These are phyloP conservation scores for Pachydiplax longipennis DNA, from an alignment of 2,888 invertebrate genomes.

Conservation along the genomic window DNA sequence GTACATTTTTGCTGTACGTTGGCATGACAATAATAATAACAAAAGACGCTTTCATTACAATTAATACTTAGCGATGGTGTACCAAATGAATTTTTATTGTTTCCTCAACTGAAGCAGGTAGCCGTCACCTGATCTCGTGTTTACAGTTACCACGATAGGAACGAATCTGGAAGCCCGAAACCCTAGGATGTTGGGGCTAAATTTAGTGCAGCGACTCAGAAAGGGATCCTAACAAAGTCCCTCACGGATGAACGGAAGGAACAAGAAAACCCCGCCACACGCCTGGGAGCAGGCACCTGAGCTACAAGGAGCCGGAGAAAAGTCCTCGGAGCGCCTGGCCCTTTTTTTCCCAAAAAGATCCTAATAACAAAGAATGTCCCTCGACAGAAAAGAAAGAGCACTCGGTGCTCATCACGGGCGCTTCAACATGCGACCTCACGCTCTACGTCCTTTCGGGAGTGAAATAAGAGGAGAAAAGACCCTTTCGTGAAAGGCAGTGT, in stretches of 20 bases:
- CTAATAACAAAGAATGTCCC: conserved; percentile 17
- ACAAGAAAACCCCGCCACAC: neutral
- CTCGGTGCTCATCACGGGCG: conserved; percentile 8
- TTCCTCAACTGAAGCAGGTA: no score
- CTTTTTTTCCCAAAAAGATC: neutral
- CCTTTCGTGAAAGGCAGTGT: neutral
- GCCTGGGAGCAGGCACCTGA: neutral
- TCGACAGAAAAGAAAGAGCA: neutral
- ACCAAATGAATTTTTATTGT: no score
- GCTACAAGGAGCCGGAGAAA: neutral
- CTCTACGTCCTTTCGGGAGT: conserved; percentile 14
- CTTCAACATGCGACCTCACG: conserved; percentile 42
- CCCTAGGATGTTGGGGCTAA: no score
- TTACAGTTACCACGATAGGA: no score
- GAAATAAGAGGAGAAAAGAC: neutral
- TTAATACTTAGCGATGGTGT: no score
- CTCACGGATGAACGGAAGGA: neutral
- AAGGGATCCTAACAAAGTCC: neutral
- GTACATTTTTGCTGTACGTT: no score
- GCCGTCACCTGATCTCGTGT: no score
- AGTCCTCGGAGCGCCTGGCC: neutral
- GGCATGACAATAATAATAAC: no score
- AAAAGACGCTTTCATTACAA: no score
- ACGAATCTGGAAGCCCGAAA: no score
- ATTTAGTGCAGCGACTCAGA: neutral